Base-by-base conservation (phyloP, 2,888 invertebrate genomes). In the Pyralis farinalis region DNA sequence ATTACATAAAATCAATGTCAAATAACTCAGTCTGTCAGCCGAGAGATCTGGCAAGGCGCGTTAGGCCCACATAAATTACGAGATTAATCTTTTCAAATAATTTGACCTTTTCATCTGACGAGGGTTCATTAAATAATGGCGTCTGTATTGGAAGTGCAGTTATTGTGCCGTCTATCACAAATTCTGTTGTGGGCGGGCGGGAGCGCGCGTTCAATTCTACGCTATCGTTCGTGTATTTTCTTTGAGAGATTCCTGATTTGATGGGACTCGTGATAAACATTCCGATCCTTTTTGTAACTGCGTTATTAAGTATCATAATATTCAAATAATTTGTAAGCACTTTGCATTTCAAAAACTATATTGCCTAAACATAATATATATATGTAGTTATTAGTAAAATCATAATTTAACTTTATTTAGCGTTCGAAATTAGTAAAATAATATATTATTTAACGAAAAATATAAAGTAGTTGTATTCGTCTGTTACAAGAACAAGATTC, bases 81-180 rank as follows among this genome's bases (percentile, higher is more conserved):
- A 83, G 87, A 87, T 88, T 87, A 88, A 88, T 87, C 87, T 86
- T 83, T 83, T 83, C 79, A 87, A 87, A 87, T 83, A 86, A 86
- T 88, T 86, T 87, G 88, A 88, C 87, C 88, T 88, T 85, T 86
- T 72, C 83, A 82, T 82, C 73, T 84, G 87, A 86, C 87, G 84
- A 87, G 87, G 87, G 86, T 87, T 86, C 84, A 87, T 87, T 85
- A 86, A 87, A 85, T 87, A 87, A 87, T 84, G 74, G 74, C 77
- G 71, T 76, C 67, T 70, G 77, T 84, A 84, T 86, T 79, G 84
- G 79, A 76, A 73, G 72, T 71, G 71, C 64, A 73, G 78, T 84
- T 83, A 88, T 88, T 85, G 87, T 87, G 71, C 81, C 84, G 87
- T 85, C 84, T 77, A 82, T 86, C 85, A 85, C 64, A 77, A 76